Conservation (phyloP, 1,140 invertebrate genomes). For the Temnothorax longispinosus region DNA sequence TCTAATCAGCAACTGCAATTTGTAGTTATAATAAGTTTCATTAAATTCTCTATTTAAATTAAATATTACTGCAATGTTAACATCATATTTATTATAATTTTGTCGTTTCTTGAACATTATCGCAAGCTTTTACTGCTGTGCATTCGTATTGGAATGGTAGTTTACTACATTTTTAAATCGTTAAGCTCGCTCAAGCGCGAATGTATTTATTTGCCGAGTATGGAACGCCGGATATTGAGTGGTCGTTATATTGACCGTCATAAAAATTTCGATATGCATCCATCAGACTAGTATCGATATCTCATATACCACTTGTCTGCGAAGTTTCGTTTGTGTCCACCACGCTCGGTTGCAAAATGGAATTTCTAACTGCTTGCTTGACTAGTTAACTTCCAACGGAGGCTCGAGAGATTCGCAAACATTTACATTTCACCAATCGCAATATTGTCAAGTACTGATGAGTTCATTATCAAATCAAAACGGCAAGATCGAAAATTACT, state of each 20-base stretch:
- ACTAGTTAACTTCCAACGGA: constrained; percentile 31
- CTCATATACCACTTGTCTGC: neutral
- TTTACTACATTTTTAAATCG: neutral
- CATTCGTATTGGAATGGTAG: neutral
- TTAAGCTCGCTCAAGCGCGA: neutral
- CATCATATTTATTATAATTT: neutral
- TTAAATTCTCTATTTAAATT: neutral
- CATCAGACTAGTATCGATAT: neutral
- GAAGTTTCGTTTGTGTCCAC: neutral
- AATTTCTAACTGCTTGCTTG: constrained; percentile 40
- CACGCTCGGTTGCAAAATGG: constrained; percentile 17
- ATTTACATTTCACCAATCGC: constrained; percentile 27
- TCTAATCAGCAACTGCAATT: neutral
- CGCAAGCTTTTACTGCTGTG: neutral
- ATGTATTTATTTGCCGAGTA: neutral
- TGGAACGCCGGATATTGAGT: neutral
- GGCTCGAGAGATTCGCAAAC: constrained; percentile 39
- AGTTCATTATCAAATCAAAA: constrained; percentile 18
- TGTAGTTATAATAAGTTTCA: neutral
- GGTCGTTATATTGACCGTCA: neutral
- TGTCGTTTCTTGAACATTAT: no score
- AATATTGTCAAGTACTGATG: constrained; percentile 3
- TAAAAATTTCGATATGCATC: constrained; percentile 34
- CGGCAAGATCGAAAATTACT: neutral
- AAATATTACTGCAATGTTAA: neutral